Conservation (phyloP, 2,113 vertebrate species). For the Psilopsiagon aurifrons region DNA sequence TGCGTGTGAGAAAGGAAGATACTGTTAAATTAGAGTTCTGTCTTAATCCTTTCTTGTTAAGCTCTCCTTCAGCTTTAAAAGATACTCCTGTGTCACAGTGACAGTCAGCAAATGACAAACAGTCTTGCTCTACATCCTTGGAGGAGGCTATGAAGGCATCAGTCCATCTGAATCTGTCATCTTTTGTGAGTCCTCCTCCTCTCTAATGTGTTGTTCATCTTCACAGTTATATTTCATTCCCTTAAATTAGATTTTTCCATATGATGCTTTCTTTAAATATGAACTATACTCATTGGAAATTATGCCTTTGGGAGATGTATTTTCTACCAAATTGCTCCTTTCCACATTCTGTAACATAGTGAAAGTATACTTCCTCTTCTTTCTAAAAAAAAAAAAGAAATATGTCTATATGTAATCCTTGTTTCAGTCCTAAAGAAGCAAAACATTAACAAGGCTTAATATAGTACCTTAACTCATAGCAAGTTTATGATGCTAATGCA, state of each 20-base stretch:
- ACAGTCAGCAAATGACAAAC: neutral
- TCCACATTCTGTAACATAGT: neutral
- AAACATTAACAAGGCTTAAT: neutral
- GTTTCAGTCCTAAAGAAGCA: neutral
- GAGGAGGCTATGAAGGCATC: neutral
- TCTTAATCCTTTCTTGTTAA: constrained; percentile 35
- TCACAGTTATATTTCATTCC: neutral
- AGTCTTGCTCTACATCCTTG: neutral
- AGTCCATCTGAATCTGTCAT: neutral
- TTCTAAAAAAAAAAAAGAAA: neutral
- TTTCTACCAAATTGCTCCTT: neutral
- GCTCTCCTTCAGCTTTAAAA: constrained; percentile 14
- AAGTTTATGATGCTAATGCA: neutral
- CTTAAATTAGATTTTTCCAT: neutral
- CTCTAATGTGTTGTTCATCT: constrained; percentile 5
- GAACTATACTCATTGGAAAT: neutral
- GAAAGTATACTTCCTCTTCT: neutral
- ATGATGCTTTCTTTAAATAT: constrained; percentile 19
- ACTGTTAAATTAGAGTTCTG: constrained; percentile 18
- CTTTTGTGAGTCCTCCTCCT: neutral
- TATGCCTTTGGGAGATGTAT: neutral
- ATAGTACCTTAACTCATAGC: neutral
- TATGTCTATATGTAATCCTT: neutral
- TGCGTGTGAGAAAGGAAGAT: neutral
- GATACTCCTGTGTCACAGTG: neutral